Evolutionary conservation across 1,140 invertebrate genomes (phyloP).

Genomic region (Neotoxoptera formosana): DNA sequence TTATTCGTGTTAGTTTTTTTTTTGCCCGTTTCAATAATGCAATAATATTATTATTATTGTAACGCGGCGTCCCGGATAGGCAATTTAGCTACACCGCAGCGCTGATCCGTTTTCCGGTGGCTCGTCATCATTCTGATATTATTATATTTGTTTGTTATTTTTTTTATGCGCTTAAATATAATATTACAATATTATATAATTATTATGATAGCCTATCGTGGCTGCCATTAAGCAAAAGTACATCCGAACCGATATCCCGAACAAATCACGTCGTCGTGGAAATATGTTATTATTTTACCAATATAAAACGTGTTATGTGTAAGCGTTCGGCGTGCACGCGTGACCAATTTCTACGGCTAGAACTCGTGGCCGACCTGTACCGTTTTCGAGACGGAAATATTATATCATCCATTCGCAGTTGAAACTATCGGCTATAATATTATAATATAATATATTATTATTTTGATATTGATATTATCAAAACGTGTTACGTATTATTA

Average conservation of each 20-base stretch:
- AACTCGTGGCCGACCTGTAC: not conserved
- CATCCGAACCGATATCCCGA: not conserved
- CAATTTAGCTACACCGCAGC: not conserved
- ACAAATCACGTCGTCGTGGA: not conserved
- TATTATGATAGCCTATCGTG: not conserved
- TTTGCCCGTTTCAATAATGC: not conserved
- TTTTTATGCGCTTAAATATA: not conserved
- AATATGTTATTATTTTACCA: conserved; percentile 19
- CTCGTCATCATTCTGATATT: not conserved
- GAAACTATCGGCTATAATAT: not conserved
- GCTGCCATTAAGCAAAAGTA: not conserved
- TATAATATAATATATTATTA: too few relatives aligned
- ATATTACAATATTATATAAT: not conserved
- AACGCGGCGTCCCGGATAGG: not conserved
- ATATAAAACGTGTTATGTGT: not conserved
- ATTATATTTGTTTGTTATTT: not conserved
- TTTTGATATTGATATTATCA: not conserved
- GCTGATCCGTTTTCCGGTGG: not conserved
- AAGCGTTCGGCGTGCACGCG: not conserved
- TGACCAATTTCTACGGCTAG: not conserved
- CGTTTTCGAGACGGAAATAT: not conserved
- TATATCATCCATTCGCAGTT: not conserved
- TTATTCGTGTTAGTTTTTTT: not conserved
- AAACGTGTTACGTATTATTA: not conserved
- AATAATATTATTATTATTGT: not conserved